Conservation (phyloP, 2,113 vertebrate genomes). For the Bos taurus region ARS-UCD2.0 NC_037338.1:93046501-93047000, state of each 20-base stretch:
- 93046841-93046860: fast-evolving
- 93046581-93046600: not conserved
- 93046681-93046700: conserved; percentile 85
- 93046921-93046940: not conserved
- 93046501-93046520: too few species aligned
- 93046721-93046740: not conserved
- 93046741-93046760: not conserved
- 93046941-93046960: conserved; percentile 41
- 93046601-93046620: not conserved
- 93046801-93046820: conserved; percentile 48
- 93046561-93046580: not conserved
- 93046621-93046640: not conserved
- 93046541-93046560: not conserved
- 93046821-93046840: conserved; percentile 54
- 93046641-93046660: conserved; percentile 64
- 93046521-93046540: not conserved
- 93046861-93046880: not conserved
- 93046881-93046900: fast-evolving
- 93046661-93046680: conserved; percentile 93
- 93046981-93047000: not conserved
- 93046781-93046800: conserved; percentile 18
- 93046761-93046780: conserved; percentile 81
- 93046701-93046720: conserved; percentile 82
- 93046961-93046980: not conserved
- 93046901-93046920: not conserved